Percentiles rank a stretch among this genome's conserved stretches.
These are phyloP conservation scores for Bos indicus DNA, from an alignment of 2,113 vertebrate genomes.

Conservation along the genomic window DNA sequence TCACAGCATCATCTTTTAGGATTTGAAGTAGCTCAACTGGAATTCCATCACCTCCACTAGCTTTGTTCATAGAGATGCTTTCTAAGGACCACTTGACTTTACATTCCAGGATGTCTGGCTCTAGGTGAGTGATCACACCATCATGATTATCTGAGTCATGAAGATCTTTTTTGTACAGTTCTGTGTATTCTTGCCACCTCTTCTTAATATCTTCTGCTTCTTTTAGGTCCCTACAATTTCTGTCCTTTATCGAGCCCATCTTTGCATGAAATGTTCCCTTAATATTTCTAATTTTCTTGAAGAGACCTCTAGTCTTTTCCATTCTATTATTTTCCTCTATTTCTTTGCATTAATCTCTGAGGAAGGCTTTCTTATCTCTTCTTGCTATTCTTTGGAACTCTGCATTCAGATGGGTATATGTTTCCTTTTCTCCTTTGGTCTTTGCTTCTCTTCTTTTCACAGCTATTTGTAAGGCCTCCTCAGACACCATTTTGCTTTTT, in stretches of 20 bases:
- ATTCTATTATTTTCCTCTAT: neutral
- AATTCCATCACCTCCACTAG: neutral
- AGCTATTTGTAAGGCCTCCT: neutral
- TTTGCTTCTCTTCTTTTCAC: neutral
- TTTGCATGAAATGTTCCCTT: neutral
- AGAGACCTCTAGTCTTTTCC: neutral
- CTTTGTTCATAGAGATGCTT: neutral
- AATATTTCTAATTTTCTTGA: neutral
- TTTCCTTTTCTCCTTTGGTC: neutral
- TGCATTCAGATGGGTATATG: neutral
- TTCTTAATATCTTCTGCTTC: neutral
- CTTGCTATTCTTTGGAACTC: neutral
- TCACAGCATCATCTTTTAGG: neutral
- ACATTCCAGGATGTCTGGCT: neutral
- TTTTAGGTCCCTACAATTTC: neutral
- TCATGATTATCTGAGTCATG: neutral
- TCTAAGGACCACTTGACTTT: neutral
- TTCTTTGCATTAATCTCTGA: neutral
- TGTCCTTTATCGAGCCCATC: neutral
- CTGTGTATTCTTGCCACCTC: neutral
- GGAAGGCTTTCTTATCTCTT: neutral
- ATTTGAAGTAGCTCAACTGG: neutral
- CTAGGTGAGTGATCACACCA: neutral
- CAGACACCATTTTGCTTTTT: neutral
- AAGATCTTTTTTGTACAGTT: neutral